Evolutionary conservation across 2,888 invertebrate species (phyloP).

Genomic region (Eucera pruinosa): DNA sequence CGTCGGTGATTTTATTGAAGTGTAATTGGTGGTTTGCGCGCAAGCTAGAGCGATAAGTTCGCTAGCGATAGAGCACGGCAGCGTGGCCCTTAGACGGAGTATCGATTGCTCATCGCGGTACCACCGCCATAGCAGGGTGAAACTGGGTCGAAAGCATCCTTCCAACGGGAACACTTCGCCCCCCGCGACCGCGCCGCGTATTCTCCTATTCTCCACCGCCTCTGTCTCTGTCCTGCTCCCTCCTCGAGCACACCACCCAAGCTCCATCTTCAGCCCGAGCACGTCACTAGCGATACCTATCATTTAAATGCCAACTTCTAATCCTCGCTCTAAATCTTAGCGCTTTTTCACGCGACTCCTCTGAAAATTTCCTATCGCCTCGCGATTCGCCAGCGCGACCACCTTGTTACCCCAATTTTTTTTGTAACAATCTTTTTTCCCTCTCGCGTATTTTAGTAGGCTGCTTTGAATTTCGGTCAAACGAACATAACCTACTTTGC

Average conservation of each 20-base stretch:
- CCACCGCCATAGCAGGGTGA: constrained; percentile 75
- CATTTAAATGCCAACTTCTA: constrained; percentile 29
- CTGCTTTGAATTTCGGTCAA: neutral
- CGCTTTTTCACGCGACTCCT: neutral
- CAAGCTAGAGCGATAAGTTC: constrained; percentile 41
- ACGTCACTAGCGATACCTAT: constrained; percentile 23
- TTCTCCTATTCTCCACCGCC: too few relatives aligned
- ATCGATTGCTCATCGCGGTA: constrained; percentile 80
- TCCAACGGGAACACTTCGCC: constrained; percentile 57
- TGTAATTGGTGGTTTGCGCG: constrained; percentile 40
- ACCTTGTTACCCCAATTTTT: constrained; percentile 2
- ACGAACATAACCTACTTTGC: constrained; percentile 23
- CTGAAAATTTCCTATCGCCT: neutral
- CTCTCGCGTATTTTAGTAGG: neutral
- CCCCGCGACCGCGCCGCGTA: too few relatives aligned
- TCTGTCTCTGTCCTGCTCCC: constrained; percentile 19
- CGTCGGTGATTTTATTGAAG: constrained; percentile 18
- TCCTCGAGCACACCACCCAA: constrained; percentile 34
- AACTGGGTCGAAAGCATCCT: constrained; percentile 82
- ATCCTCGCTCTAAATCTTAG: constrained; percentile 5
- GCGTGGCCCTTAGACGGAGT: constrained; percentile 68
- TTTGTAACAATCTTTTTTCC: neutral
- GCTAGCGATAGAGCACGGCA: constrained; percentile 40
- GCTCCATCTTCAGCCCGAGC: constrained; percentile 32
- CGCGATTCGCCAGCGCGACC: neutral